Conservation (phyloP, 2,888 invertebrate genomes). For the Synergus japonicus region DNA sequence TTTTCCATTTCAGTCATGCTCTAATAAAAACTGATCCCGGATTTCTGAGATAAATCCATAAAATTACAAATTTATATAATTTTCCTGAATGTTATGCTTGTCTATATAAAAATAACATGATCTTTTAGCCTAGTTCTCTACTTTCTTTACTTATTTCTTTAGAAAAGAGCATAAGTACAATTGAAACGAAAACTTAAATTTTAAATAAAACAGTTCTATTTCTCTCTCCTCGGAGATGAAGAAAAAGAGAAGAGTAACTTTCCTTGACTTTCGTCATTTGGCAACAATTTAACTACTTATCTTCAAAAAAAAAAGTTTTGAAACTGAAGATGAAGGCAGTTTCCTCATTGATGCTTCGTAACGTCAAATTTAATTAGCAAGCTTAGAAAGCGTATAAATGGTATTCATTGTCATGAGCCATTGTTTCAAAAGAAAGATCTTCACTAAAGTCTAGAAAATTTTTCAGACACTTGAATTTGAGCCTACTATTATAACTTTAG, state of each 20-base stretch:
- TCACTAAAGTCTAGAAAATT: not conserved
- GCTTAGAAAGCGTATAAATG: slow-evolving; percentile 58
- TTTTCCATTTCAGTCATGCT: not conserved
- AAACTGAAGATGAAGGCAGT: slow-evolving; percentile 19
- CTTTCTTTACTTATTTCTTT: not conserved
- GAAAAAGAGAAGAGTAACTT: not conserved
- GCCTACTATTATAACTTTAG: not conserved
- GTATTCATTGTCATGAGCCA: slow-evolving; percentile 24
- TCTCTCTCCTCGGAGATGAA: not conserved
- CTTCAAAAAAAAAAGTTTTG: not conserved
- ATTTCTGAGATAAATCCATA: not conserved
- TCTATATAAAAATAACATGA: not conserved
- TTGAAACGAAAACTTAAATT: not conserved
- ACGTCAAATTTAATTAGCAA: slow-evolving; percentile 59
- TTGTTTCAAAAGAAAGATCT: slow-evolving; percentile 24
- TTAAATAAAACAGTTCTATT: not conserved
- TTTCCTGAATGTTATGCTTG: not conserved
- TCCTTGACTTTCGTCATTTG: not conserved
- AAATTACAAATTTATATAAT: not conserved
- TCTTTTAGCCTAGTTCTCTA: not conserved
- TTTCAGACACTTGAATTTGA: not conserved
- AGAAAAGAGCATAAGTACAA: not conserved
- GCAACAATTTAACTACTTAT: not conserved
- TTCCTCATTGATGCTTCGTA: slow-evolving; percentile 31
- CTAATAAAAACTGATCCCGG: not conserved